Conservation (phyloP, 2,113 vertebrate species). For the Sceloporus undulatus region DNA sequence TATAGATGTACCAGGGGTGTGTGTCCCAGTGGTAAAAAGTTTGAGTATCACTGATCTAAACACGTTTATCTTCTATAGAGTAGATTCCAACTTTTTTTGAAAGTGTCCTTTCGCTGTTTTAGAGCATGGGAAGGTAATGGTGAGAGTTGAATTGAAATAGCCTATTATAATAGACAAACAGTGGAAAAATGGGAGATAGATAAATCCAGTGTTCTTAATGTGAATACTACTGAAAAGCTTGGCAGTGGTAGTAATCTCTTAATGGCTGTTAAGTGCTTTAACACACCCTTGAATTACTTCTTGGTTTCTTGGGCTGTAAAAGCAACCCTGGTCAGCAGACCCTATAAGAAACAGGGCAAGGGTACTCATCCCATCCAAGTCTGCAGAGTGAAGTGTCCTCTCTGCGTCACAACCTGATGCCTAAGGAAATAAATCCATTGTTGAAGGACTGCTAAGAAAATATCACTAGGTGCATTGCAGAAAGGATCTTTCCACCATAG, state of each 20-base stretch:
- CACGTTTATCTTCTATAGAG: constrained; percentile 61
- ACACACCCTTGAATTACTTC: constrained; percentile 63
- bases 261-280: constrained; percentile 50
- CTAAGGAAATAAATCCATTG: constrained; percentile 64
- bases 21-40: neutral
- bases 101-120: constrained; percentile 47
- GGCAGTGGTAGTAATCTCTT: constrained; percentile 24
- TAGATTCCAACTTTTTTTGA: constrained; percentile 55
- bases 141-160: neutral
- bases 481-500: neutral
- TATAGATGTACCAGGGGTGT: neutral
- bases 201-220: constrained; percentile 19
- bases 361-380: constrained; percentile 45
- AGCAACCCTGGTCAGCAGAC: neutral
- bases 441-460: constrained; percentile 56
- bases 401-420: constrained; percentile 63
- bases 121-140: constrained; percentile 51
- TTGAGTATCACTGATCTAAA: constrained; percentile 3
- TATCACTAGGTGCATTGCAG: constrained; percentile 40
- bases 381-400: constrained; percentile 34
- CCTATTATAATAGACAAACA: neutral
- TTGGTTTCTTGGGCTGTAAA: constrained; percentile 61
- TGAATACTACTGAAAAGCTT: constrained; percentile 44
- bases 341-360: constrained; percentile 33
- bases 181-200: constrained; percentile 32